These are phyloP conservation scores for Rissa tridactyla DNA, from an alignment of 2,113 vertebrate genomes.

Conservation along the genomic window DNA sequence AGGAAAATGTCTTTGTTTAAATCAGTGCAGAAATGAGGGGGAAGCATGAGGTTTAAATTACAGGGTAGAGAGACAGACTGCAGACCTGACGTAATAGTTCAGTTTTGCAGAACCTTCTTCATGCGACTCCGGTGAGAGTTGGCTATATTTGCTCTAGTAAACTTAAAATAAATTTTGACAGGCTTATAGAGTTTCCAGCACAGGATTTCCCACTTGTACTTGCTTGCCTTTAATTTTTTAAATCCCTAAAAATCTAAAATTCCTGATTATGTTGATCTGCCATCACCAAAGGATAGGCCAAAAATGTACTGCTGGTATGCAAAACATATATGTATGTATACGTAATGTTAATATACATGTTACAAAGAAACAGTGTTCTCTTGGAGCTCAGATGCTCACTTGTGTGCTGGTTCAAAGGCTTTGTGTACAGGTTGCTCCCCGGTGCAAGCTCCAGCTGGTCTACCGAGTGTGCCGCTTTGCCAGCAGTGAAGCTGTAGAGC, in stretches of 20 bases:
- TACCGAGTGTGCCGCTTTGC: not conserved
- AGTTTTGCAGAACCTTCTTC: constrained; percentile 57
- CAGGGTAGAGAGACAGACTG: constrained; percentile 43
- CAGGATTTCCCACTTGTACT: not conserved
- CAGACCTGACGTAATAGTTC: constrained; percentile 58
- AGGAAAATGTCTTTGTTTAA: constrained; percentile 27
- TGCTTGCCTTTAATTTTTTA: not conserved
- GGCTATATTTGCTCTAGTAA: constrained; percentile 36
- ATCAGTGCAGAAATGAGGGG: not conserved
- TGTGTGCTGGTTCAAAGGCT: not conserved
- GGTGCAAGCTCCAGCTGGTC: not conserved
- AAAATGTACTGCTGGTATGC: not conserved
- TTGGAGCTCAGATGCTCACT: not conserved
- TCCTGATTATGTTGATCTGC: not conserved
- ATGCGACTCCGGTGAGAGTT: constrained; percentile 21
- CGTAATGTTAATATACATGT: not conserved
- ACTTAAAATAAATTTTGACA: not conserved
- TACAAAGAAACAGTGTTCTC: not conserved
- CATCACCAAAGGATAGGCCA: not conserved
- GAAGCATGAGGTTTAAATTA: constrained; percentile 66
- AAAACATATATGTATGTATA: not conserved
- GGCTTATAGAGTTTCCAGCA: not conserved
- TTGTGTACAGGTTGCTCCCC: not conserved
- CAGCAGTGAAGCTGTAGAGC: not conserved
- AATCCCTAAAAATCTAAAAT: not conserved